Conservation (phyloP, 2,888 invertebrate species). For the Bimastos eiseni region DNA sequence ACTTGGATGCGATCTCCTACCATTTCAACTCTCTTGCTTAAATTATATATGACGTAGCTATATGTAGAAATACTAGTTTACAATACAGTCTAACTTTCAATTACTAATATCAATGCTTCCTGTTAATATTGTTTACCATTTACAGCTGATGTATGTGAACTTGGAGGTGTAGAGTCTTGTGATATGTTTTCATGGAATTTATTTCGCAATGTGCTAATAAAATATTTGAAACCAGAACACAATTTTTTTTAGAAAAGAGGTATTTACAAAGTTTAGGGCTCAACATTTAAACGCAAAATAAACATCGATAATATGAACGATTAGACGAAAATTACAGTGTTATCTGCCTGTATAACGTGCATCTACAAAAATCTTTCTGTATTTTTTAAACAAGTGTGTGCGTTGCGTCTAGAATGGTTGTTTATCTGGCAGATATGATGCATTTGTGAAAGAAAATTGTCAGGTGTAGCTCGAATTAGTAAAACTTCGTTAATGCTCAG, state of each 20-base stretch:
- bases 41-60: not conserved
- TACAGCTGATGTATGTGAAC: not conserved
- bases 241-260: not conserved
- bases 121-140: not conserved
- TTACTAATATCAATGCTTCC: not conserved
- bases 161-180: not conserved
- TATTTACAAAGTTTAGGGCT: not conserved
- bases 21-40: not conserved
- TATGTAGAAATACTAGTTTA: not conserved
- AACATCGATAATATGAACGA: not conserved
- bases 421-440: not conserved
- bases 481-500: not conserved
- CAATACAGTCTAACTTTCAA: not conserved
- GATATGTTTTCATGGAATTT: conserved; percentile 7
- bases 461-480: not conserved
- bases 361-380: not conserved
- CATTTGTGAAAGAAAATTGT: not conserved
- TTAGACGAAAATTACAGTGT: too few species aligned
- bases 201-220: not conserved
- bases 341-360: too few species aligned
- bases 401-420: not conserved
- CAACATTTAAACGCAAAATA: not conserved
- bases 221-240: not conserved
- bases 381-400: not conserved
- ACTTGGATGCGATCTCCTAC: not conserved